Conservation (phyloP, 2,888 invertebrate genomes). For the Caenorhabditis angaria region DNA sequence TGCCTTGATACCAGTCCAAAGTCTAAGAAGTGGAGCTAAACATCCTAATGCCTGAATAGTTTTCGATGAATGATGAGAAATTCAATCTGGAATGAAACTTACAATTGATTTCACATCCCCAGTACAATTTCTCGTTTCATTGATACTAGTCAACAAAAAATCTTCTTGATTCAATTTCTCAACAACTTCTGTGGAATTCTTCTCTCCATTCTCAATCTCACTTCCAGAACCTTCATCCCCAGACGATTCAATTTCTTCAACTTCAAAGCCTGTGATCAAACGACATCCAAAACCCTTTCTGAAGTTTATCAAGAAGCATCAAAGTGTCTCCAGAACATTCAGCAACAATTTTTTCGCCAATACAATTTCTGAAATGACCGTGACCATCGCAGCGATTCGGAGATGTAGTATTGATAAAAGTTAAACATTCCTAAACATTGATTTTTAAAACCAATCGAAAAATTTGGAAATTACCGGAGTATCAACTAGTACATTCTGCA, state of each 20-base stretch:
- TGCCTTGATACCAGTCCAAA: slow-evolving; percentile 43
- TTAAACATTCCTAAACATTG: slow-evolving; percentile 28
- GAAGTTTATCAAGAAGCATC: slow-evolving; percentile 21
- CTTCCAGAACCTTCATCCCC: slow-evolving; percentile 14
- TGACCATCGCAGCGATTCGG: slow-evolving; percentile 41
- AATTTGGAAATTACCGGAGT: slow-evolving; percentile 15
- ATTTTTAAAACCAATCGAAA: too few species aligned
- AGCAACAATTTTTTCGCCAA: slow-evolving; percentile 12
- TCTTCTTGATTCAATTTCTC: neutral
- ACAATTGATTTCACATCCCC: slow-evolving; percentile 17
- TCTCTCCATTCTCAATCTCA: neutral
- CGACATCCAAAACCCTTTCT: slow-evolving; percentile 33
- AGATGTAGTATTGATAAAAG: slow-evolving; percentile 29
- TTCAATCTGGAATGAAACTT: neutral
- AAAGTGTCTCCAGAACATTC: slow-evolving; percentile 37
- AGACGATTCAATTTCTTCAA: slow-evolving; percentile 18
- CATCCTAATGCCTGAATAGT: slow-evolving; percentile 28
- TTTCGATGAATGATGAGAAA: neutral
- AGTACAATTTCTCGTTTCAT: slow-evolving; percentile 15
- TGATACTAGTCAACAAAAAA: slow-evolving; percentile 7
- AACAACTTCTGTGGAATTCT: neutral
- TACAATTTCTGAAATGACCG: slow-evolving; percentile 27
- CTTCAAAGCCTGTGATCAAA: slow-evolving; percentile 11
- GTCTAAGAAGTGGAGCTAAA: slow-evolving; percentile 30
- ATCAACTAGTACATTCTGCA: slow-evolving; percentile 32